These are phyloP conservation scores for Sterrhoptilus dennistouni DNA, from an alignment of 2,113 vertebrate species.

Conservation along the genomic window DNA sequence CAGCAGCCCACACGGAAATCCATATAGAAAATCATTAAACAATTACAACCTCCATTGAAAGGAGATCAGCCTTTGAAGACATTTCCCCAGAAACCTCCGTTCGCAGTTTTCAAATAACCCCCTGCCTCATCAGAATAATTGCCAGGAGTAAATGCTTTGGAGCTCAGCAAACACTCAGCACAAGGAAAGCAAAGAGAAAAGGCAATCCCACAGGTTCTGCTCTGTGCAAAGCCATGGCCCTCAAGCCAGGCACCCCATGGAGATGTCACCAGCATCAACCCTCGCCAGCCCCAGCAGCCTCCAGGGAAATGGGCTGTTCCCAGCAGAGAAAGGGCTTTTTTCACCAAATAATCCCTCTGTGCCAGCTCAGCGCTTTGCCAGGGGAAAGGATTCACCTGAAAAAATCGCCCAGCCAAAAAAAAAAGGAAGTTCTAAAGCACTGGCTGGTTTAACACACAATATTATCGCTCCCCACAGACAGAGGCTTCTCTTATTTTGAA, in stretches of 20 bases:
- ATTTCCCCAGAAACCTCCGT: background rate
- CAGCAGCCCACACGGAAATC: background rate
- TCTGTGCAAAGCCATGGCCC: background rate
- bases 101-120: background rate
- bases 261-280: background rate
- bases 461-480: constrained; percentile 37
- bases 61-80: constrained; percentile 35
- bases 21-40: constrained; percentile 53
- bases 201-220: background rate
- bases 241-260: background rate
- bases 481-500: constrained; percentile 11
- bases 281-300: rapidly evolving
- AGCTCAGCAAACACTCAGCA: background rate
- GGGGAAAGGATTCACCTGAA: background rate
- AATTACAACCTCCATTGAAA: constrained; percentile 25
- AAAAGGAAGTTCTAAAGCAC: background rate
- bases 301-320: background rate
- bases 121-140: background rate
- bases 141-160: background rate
- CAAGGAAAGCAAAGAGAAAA: background rate
- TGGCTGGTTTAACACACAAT: background rate
- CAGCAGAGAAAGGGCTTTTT: background rate
- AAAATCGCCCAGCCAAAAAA: background rate
- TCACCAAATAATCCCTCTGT: background rate
- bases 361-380: background rate